Evolutionary conservation across 30 jellyfish, hydroid and myxozoan species (phyloP).

Genomic region (Catostylus mosaicus): DNA sequence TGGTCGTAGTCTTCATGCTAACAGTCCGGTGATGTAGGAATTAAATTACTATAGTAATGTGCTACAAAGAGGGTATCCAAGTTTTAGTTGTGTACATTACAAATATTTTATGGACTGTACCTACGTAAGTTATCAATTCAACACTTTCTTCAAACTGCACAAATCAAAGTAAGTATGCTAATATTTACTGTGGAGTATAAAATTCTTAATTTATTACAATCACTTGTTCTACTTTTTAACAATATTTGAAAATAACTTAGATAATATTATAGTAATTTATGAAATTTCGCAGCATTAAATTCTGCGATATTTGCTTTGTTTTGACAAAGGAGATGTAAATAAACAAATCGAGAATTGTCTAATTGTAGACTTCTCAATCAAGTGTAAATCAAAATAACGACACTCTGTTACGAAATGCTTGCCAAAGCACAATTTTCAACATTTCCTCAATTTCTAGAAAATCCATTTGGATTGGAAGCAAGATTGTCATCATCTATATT

Average conservation of each 20-base stretch:
- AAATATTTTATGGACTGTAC: constrained; percentile 9
- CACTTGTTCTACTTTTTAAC: background rate
- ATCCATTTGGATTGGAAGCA: too few species aligned
- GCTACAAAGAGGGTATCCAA: background rate
- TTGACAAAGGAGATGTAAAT: constrained; percentile 13
- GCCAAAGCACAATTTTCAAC: too few species aligned
- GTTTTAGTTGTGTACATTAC: constrained; percentile 18
- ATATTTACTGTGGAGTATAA: background rate
- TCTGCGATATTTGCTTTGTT: constrained; percentile 7
- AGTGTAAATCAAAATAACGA: too few species aligned
- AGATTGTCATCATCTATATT: too few species aligned
- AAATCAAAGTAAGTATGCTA: background rate
- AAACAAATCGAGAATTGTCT: background rate
- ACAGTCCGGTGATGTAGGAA: constrained; percentile 77
- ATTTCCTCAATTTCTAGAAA: too few species aligned
- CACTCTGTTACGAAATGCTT: too few species aligned
- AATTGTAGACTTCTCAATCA: too few species aligned
- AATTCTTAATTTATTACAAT: background rate
- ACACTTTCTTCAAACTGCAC: constrained; percentile 1
- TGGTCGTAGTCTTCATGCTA: constrained; percentile 69
- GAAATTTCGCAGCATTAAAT: background rate
- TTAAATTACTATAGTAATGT: background rate
- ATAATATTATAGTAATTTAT: background rate
- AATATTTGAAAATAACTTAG: background rate
- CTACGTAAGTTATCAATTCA: background rate